phyloP scores from a whole-genome alignment of 2,797 vertebrate species.

The Chelonia mydas region DNA sequence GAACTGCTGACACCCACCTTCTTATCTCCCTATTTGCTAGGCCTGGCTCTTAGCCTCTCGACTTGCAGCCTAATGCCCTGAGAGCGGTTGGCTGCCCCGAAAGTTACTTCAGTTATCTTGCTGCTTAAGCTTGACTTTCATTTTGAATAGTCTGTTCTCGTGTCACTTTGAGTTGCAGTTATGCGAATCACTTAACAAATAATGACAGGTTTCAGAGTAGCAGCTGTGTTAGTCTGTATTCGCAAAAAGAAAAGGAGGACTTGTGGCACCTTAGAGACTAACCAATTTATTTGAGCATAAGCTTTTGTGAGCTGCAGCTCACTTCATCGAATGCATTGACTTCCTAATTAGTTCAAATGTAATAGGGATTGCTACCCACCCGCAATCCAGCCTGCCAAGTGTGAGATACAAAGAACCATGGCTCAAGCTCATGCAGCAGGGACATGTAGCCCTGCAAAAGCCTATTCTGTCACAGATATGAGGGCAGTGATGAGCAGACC shows the following conservation, averaged over 20 bases:
- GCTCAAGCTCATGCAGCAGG: background rate
- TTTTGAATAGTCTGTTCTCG: conserved; percentile 44
- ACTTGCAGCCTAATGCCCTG: background rate
- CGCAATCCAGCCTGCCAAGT: background rate
- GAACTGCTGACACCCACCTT: background rate
- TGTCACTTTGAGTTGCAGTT: conserved; percentile 59
- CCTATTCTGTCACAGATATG: background rate
- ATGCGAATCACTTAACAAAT: conserved; percentile 68
- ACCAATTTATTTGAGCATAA: too few relatives aligned
- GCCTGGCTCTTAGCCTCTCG: background rate
- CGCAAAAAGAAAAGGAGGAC: too few relatives aligned
- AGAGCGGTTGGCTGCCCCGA: background rate
- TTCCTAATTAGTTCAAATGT: conserved; percentile 62
- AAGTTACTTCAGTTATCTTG: conserved; percentile 8
- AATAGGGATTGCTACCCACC: background rate
- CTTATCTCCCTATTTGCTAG: background rate
- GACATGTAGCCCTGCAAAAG: background rate
- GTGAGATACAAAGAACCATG: background rate
- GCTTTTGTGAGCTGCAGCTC: too few relatives aligned
- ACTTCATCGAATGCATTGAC: background rate
- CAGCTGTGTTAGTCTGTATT: too few relatives aligned
- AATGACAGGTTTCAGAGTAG: background rate
- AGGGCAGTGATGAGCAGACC: background rate
- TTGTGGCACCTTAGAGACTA: too few relatives aligned
- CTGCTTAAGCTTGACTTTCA: conserved; percentile 30